phyloP scores from a whole-genome alignment of 2,113 vertebrate species.

The Cottus gobio region DNA sequence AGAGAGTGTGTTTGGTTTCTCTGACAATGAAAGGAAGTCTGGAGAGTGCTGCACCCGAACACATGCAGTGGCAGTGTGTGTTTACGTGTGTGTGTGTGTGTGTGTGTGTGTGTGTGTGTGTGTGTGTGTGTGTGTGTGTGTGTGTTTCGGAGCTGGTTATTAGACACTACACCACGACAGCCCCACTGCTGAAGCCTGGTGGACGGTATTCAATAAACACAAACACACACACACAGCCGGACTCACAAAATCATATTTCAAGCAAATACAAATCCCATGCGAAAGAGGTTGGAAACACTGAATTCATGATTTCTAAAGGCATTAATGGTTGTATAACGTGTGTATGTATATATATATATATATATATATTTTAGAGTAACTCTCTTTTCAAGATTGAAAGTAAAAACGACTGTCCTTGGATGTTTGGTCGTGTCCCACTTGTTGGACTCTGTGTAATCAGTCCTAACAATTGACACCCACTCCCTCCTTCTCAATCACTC shows the following conservation, averaged over 20 bases:
- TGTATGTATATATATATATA: neutral
- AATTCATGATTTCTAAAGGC: conserved; percentile 3
- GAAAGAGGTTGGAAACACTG: neutral
- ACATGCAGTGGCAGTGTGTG: conserved; percentile 10
- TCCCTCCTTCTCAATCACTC: conserved; percentile 28
- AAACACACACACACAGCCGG: neutral
- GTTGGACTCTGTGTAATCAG: conserved; percentile 35
- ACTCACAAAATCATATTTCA: conserved; percentile 1
- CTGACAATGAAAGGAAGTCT: conserved; percentile 7
- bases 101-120: neutral
- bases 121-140: conserved; percentile 15
- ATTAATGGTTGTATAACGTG: neutral
- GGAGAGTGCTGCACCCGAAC: conserved; percentile 15
- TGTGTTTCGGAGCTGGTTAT: conserved; percentile 14
- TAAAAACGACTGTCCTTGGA: conserved; percentile 30
- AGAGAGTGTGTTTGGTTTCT: conserved; percentile 5
- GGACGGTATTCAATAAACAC: conserved; percentile 27
- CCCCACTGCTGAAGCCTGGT: conserved; percentile 13
- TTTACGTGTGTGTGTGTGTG: neutral
- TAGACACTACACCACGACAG: conserved; percentile 4
- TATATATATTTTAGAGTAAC: neutral
- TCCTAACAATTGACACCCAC: conserved; percentile 38
- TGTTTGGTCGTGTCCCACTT: conserved; percentile 7
- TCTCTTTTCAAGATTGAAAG: neutral
- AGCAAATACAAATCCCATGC: conserved; percentile 1